Conservation (phyloP, 2,888 invertebrate species). For the Piscicola geometra region DNA sequence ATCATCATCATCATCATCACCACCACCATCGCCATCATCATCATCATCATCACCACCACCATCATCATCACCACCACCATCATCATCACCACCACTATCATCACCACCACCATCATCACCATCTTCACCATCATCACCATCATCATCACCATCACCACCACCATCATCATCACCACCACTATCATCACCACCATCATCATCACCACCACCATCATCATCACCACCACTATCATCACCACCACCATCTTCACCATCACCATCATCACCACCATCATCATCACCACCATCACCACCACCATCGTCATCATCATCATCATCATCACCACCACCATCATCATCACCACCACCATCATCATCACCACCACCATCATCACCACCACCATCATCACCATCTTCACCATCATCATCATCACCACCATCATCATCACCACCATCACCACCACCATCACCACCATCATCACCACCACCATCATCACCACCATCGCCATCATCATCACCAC, state of each 20-base stretch:
- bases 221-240: too few species aligned
- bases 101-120: background rate
- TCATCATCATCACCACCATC: background rate
- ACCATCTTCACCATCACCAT: background rate
- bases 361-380: background rate
- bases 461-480: constrained; percentile 12
- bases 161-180: too few species aligned
- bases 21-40: background rate
- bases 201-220: too few species aligned
- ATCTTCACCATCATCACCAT: background rate
- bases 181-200: too few species aligned
- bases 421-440: constrained; percentile 9
- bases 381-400: too few species aligned
- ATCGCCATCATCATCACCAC: constrained; percentile 9
- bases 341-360: constrained; percentile 10
- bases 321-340: constrained; percentile 9
- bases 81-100: background rate
- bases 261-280: background rate
- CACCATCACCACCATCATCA: too few species aligned
- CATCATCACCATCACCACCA: too few species aligned
- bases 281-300: background rate
- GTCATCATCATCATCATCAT: background rate
- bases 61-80: background rate
- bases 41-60: background rate
- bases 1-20: background rate